Evolutionary conservation across 1,140 invertebrate genomes (phyloP).

Genomic region (Platyura marginata): DNA sequence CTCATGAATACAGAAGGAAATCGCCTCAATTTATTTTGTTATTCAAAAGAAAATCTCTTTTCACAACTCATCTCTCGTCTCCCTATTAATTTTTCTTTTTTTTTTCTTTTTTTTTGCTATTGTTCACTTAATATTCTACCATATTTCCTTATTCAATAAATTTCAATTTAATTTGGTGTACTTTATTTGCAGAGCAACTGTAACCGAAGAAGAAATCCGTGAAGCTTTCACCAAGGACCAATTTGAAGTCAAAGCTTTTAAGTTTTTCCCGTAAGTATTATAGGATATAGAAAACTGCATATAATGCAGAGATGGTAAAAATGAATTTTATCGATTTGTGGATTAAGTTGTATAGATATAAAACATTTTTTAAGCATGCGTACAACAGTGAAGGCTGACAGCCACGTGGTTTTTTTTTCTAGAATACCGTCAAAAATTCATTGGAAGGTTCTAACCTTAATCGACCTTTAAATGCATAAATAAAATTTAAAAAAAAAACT

Average conservation of each 20-base stretch:
- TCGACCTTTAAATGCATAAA: too few relatives aligned
- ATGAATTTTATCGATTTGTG: too few relatives aligned
- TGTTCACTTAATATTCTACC: not conserved
- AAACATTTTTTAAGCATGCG: too few relatives aligned
- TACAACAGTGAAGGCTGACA: too few relatives aligned
- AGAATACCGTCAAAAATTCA: too few relatives aligned
- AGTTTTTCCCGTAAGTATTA: slow-evolving; percentile 73
- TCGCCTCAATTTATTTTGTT: not conserved
- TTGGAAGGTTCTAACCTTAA: too few relatives aligned
- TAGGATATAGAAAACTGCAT: too few relatives aligned
- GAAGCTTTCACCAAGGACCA: slow-evolving; percentile 70
- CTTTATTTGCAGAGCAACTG: slow-evolving; percentile 55
- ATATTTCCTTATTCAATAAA: not conserved
- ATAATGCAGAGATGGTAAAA: too few relatives aligned
- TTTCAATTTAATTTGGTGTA: not conserved
- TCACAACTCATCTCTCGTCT: not conserved
- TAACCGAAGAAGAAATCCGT: slow-evolving; percentile 77
- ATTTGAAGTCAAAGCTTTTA: slow-evolving; percentile 76
- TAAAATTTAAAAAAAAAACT: too few relatives aligned
- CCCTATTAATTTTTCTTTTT: not conserved
- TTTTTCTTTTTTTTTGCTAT: not conserved
- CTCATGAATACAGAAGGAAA: not conserved
- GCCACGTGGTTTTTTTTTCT: too few relatives aligned
- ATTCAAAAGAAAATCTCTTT: not conserved
- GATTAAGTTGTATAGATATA: too few relatives aligned